Percentiles rank a stretch among this genome's conserved stretches.
Evolutionary conservation across 1,140 invertebrate genomes (phyloP).

Genomic region (Vanessa atalanta): DNA sequence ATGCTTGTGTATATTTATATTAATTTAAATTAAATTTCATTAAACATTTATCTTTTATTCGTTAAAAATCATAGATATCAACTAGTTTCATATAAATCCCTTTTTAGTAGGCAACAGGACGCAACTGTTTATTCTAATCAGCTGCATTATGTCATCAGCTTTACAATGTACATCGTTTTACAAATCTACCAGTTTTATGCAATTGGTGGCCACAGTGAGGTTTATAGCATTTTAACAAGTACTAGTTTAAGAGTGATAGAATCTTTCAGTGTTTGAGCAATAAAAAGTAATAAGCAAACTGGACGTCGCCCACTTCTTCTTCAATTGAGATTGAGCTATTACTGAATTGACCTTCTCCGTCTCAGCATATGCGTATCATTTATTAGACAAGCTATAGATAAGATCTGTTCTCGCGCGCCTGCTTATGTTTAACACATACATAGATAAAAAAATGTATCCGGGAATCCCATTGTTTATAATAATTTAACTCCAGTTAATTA

Average conservation of each 20-base stretch:
- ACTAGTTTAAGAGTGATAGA: constrained; percentile 52
- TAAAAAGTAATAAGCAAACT: constrained; percentile 64
- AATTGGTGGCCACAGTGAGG: constrained; percentile 26
- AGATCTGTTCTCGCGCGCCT: not conserved
- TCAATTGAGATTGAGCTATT: constrained; percentile 69
- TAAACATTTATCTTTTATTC: too few species aligned
- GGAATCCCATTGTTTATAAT: too few species aligned
- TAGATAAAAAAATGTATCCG: not conserved
- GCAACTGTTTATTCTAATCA: constrained; percentile 18
- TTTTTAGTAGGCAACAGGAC: constrained; percentile 3
- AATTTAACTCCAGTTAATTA: too few species aligned
- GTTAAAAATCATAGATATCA: too few species aligned
- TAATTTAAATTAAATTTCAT: too few species aligned
- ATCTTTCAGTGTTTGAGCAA: constrained; percentile 48
- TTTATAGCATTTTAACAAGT: constrained; percentile 49
- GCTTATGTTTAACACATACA: not conserved
- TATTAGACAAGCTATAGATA: constrained; percentile 10
- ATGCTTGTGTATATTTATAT: too few species aligned
- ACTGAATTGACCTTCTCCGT: constrained; percentile 65
- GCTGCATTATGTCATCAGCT: constrained; percentile 20
- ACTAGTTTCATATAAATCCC: not conserved
- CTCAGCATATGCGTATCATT: constrained; percentile 17
- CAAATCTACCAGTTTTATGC: not conserved
- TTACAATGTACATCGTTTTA: not conserved
- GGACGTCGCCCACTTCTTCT: constrained; percentile 59